Evolutionary conservation across 2,888 invertebrate genomes (phyloP), one percentile per base, ranked within the genome.

Genomic region (Beris chalybata): DNA sequence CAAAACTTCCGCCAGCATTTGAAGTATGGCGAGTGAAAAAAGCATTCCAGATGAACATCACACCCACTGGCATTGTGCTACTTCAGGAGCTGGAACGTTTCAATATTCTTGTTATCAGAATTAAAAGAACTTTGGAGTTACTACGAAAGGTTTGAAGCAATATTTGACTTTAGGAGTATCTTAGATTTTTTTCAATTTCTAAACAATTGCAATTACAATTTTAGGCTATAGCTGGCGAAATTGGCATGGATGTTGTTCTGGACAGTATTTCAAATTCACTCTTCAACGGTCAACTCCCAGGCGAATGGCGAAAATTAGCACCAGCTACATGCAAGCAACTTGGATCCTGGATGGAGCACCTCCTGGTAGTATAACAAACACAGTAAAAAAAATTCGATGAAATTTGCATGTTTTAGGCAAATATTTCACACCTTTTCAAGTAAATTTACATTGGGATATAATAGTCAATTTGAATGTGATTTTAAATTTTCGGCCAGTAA

Each of bases 41-140:
- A 77, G 87, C 87, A 76, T 91, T 90, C 76, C 93, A 93, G 74
- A 83, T 90, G 81, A 87, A 86, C 71, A 87, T 95, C 72, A 87
- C 91, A 4, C 95, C 95, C 1, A 90, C 92, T 0, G 87, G 91
- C 0, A 90, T 95, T 13, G 95, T 96, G 1, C 81, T 96, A 58
- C 83, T 95, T 61, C 95, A 96, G 83, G 93, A 96, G 78, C 79
- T 96, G 47, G 94, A 95, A 74, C 85, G 94, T 69, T 95, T 95
- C 79, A 96, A 96, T 80, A 83, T 84, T 22, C 84, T 96, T 0
- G 87, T 94, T 61, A 76, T 77, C 11, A 85, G 84, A 61, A 93
- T 96, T 85, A 83, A 82, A 13, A 82, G 80, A 66, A 91, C 91
- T 0, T 82, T 96, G 48, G 82, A 85, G 4, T 85, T 91, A 58